Base-by-base conservation (phyloP, 2,113 vertebrate genomes). In the Abramis brama region DNA sequence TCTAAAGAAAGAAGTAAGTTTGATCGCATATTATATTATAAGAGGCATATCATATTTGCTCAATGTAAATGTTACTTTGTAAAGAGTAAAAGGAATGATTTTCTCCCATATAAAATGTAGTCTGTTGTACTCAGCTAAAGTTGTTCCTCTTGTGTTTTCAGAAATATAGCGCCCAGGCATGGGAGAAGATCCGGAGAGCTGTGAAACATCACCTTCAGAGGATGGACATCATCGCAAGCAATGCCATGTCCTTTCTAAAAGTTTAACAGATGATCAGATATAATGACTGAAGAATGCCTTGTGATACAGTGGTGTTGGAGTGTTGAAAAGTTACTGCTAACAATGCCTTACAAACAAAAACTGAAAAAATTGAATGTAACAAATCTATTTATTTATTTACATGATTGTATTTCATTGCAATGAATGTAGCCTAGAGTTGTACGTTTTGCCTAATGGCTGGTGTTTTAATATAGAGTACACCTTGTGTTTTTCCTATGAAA, bases 1-100 rank as follows among this genome's bases (percentile, higher is more conserved):
- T 11, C 83, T 89, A 50, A 79, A 86, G 60, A 77, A 85, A 47
- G 8, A 45, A 3, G 88, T 89, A 85, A 78, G 85, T 87, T 45
- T 60, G 12, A 43, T 60, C 43, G 15, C 39, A 45, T 45, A 80
- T 47, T 0, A 47, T 39, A 55, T 77, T 17, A 30, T 30, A 30
- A 76, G 47, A 77, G 50, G 8, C 27, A 12, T 55, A 2, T 57
- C 55, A 4, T 10, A 33, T 19, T 55, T 55, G n/a, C 39, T 43
- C 17, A 2, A 8, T 19, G 23, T 52, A 15, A 52, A 57, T 77
- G 75, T 6, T 23, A 23, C 27, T 76, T 52, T 76, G 27, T 77
- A 57, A 55, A 39, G 33, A 39, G 23, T n/a, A 73, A n/a, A 73
- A 2, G 4, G 1, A 45, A 75, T 25, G 1, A 6, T n/a, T 23